These are phyloP conservation scores for Teinopalpus imperialis DNA, from an alignment of 2,888 invertebrate species.

Conservation along the genomic window DNA sequence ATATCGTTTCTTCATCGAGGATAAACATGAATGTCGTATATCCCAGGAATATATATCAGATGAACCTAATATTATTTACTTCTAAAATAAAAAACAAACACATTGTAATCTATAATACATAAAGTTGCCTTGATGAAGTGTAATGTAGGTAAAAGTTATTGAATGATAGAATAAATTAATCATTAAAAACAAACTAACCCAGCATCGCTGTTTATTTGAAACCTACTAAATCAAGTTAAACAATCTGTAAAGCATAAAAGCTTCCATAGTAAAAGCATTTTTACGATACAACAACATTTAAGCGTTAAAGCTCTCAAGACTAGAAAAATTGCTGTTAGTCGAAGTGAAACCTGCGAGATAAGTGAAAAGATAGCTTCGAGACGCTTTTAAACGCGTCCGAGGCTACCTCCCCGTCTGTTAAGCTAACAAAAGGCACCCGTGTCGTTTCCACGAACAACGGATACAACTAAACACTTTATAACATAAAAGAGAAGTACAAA, in stretches of 20 bases:
- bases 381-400: conserved; percentile 59
- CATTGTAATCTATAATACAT: too few species aligned
- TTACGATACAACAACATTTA: conserved; percentile 34
- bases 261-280: conserved; percentile 26
- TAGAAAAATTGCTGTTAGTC: conserved; percentile 41
- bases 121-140: too few species aligned
- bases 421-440: conserved; percentile 67
- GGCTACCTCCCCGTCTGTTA: conserved; percentile 55
- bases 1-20: too few species aligned
- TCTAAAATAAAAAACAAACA: too few species aligned
- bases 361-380: conserved; percentile 60
- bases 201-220: too few species aligned
- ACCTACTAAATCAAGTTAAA: too few species aligned
- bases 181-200: too few species aligned
- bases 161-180: too few species aligned
- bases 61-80: too few species aligned
- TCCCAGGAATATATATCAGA: too few species aligned
- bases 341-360: conserved; percentile 42
- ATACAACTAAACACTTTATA: conserved; percentile 78
- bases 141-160: too few species aligned
- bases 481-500: conserved; percentile 70
- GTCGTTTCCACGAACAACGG: conserved; percentile 67
- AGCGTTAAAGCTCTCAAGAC: conserved; percentile 36
- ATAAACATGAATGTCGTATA: too few species aligned
- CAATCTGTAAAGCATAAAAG: conserved; percentile 12